phyloP scores from a whole-genome alignment of 2,797 vertebrate genomes.

The Melanotaenia nigrans region DNA sequence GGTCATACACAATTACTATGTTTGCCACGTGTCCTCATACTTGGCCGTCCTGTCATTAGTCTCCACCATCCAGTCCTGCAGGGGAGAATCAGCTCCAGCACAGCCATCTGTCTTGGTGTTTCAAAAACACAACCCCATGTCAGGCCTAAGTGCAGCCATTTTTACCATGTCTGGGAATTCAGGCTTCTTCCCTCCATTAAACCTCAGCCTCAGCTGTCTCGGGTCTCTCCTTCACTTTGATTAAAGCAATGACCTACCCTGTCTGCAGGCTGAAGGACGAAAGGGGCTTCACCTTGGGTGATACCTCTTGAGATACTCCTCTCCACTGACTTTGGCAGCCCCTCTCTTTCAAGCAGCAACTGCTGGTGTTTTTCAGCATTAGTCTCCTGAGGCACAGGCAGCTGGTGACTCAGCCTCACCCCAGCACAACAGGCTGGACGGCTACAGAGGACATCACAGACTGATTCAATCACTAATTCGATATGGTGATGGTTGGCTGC shows the following conservation, averaged over 20 bases:
- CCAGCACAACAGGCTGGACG: conserved; percentile 30
- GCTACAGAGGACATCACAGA: conserved; percentile 54
- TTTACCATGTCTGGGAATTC: conserved; percentile 54
- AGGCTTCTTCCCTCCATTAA: conserved; percentile 61
- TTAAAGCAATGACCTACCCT: conserved; percentile 58
- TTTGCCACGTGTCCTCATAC: conserved; percentile 33
- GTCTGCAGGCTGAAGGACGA: neutral
- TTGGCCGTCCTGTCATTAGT: conserved; percentile 39
- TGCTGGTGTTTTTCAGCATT: conserved; percentile 38
- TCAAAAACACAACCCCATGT: conserved; percentile 46
- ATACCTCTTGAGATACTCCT: conserved; percentile 39
- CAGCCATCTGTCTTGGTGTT: conserved; percentile 60
- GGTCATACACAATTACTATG: conserved; percentile 15
- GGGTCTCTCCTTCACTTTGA: conserved; percentile 62
- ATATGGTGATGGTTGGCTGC: conserved; percentile 48
- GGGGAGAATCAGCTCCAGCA: conserved; percentile 42
- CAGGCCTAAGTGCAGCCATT: conserved; percentile 47
- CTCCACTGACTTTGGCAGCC: conserved; percentile 15
- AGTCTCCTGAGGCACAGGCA: conserved; percentile 27
- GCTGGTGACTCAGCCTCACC: conserved; percentile 52
- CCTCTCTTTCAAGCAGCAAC: conserved; percentile 30
- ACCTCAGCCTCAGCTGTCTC: conserved; percentile 43
- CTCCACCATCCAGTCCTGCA: conserved; percentile 41
- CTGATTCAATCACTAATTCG: conserved; percentile 65
- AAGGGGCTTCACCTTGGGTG: conserved; percentile 31